Evolutionary conservation across 2,113 vertebrate genomes (phyloP), one percentile per base, ranked within the genome.

Genomic region (Pteruthius melanotis): DNA sequence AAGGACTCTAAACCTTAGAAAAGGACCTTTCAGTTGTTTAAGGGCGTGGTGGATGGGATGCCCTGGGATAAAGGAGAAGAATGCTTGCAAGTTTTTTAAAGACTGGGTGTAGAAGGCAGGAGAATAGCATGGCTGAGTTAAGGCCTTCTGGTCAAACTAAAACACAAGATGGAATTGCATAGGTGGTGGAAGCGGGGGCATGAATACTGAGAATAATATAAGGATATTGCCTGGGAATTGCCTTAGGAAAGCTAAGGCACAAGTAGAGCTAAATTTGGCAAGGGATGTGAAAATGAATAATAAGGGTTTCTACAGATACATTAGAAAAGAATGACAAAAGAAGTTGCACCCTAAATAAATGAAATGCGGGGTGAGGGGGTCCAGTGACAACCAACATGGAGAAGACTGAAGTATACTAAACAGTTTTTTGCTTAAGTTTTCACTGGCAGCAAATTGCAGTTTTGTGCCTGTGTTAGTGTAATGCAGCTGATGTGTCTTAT

Each of bases 331-430:
- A 52, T 52, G 27, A 81, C 37, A 11, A 39, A 81, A 39, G 39
- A 39, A 57, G 37, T 37, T 65, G 18, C 6, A 21, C 33, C 13
- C 9, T 59, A 15, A 59, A 20, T 45, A 74, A 89, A 74, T 52
- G 4, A 81, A 74, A 52, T 19, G 19, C 0, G 0, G 31, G n/a
- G 10, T 23, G 10, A 23, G 10, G 10, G 10, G 4, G 10, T 45
- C 52, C 57, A 16, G 23, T 24, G 77, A 37, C 60, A 52, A 30
- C 44, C 72, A n/a, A 13, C 37, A 15, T 20, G 33, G 52, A 39
- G 44, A 66, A 74, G 15, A 66, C 52, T 30, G 19, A 66, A 59
- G 23, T 37, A 42, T 8, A 15, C 40, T 57, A 24, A 72, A 57
- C 27, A 52, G 10, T 24, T 54, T 39, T 60, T 61, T 61, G 9